Evolutionary conservation across 2,797 vertebrate genomes (phyloP).

Genomic region (Karalla daura): DNA sequence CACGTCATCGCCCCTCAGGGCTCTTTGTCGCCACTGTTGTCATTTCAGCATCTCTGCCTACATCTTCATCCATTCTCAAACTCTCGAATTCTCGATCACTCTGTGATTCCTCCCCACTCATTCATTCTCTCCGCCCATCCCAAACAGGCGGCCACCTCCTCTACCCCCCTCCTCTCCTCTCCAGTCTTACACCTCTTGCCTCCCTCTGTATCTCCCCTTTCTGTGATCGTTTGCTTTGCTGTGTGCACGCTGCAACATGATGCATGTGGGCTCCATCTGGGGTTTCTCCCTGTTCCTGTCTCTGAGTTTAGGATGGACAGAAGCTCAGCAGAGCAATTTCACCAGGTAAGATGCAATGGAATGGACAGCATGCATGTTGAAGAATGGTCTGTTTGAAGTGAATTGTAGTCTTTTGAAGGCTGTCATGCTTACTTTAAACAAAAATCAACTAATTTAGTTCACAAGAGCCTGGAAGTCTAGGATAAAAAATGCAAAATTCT

Average conservation of each 20-base stretch:
- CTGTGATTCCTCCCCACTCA: slow-evolving; percentile 21
- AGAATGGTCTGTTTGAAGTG: not conserved
- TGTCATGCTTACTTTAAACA: not conserved
- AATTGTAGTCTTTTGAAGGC: not conserved
- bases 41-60: slow-evolving; percentile 49
- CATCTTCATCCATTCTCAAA: slow-evolving; percentile 32
- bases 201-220: slow-evolving; percentile 36
- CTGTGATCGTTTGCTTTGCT: slow-evolving; percentile 31
- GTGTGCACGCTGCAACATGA: slow-evolving; percentile 66
- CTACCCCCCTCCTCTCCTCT: slow-evolving; percentile 12
- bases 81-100: slow-evolving; percentile 17
- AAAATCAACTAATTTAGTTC: not conserved
- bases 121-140: slow-evolving; percentile 62
- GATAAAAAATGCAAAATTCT: slow-evolving; percentile 24
- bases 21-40: slow-evolving; percentile 34
- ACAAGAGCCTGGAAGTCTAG: not conserved
- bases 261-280: slow-evolving; percentile 57
- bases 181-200: slow-evolving; percentile 50
- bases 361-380: not conserved
- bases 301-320: slow-evolving; percentile 66
- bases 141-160: slow-evolving; percentile 33
- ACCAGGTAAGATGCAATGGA: slow-evolving; percentile 74
- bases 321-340: slow-evolving; percentile 71
- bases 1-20: slow-evolving; percentile 38
- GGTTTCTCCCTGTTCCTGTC: slow-evolving; percentile 68